Evolutionary conservation across 1,140 invertebrate genomes (phyloP), one percentile per base, ranked within the genome.

Genomic region (Apolygus lucorum): DNA sequence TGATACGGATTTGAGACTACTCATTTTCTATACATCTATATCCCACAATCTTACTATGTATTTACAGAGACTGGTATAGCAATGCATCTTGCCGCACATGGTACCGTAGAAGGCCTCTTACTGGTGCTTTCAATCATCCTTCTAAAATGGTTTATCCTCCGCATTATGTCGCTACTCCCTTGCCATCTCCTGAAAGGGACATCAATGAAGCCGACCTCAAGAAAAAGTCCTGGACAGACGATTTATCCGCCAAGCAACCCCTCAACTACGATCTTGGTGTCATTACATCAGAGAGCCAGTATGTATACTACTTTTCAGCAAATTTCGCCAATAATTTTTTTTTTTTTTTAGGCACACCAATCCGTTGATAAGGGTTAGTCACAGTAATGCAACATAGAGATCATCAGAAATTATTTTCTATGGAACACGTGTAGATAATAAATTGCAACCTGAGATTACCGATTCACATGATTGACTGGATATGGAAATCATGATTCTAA

Each of bases 131-230:
- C 78, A 89, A 88, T 22, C 91, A 95, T 78, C 92, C 92, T 2
- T 93, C 91, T n/a, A 88, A 86, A 76, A 95, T 95, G 93, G 91
- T 96, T 21, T 96, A 96, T 80, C 93, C 93, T 66, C 91, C 91
- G 17, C 91, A 90, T 11, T 85, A 91, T 63, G 81, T 79, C 13
- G 92, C 90, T 73, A 91, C 90, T 0, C 90, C 91, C 1, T 86
- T 89, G 75, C 81, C 82, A 1, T 86, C 85, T 8, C 88, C 88
- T 0, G 88, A 85, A 74, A 80, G 78, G 63, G 77, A 80, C 71
- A 72, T 79, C 76, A 73, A 81, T 74, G 71, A 71, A 11, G 70
- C 72, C 64, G 69, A 78, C 74, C 73, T 82, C 82, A 28, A 80
- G 81, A 42, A 83, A 0, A 79, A 78, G 52, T 82, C 84, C 29